Base-by-base conservation (phyloP, 2,888 invertebrate species). In the Bellardia pandia region DNA sequence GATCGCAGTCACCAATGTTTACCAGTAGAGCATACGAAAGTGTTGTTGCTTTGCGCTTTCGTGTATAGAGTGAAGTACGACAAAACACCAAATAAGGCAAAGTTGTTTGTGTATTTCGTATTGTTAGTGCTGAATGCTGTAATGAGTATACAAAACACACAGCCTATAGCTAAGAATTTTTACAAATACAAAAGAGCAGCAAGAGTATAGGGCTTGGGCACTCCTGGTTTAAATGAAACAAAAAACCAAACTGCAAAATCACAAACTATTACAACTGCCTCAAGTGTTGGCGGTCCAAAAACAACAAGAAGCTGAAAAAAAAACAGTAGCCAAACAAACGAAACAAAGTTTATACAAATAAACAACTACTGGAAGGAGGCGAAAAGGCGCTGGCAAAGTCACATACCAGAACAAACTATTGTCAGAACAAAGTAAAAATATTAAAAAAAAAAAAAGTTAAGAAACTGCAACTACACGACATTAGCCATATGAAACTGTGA, bases 311-410 rank as follows among this genome's bases (percentile, higher is more conserved):
- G 11, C 40, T 53, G 16, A 23, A 13, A 66, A 3, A 56, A 66
- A 83, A 83, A 88, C 86, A 76, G 85, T 88, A 86, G 86, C 88
- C 76, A 60, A 68, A 85, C 58, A 71, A 88, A 86, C 78, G 48
- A 74, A 84, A 83, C 83, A 79, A 86, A 83, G 86, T 75, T 82
- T 85, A 78, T 68, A 82, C 78, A 85, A 78, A 88, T 76, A 83
- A 78, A 83, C 71, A 77, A 86, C 78, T 69, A 75, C 86, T 79
- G 69, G 69, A 78, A 75, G 74, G 62, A 78, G 72, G 33, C 53
- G 40, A 74, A 68, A 9, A 66, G 77, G 30, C 42, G 53, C 48
- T 48, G 77, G 48, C 42, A 64, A 78, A 85, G 79, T 76, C 68
- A 82, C 77, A 77, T 77, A 82, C 74, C 78, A 79, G 74, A 78